Evolutionary conservation across 2,888 invertebrate species (phyloP).

Genomic region (Tetramorium bicarinatum): DNA sequence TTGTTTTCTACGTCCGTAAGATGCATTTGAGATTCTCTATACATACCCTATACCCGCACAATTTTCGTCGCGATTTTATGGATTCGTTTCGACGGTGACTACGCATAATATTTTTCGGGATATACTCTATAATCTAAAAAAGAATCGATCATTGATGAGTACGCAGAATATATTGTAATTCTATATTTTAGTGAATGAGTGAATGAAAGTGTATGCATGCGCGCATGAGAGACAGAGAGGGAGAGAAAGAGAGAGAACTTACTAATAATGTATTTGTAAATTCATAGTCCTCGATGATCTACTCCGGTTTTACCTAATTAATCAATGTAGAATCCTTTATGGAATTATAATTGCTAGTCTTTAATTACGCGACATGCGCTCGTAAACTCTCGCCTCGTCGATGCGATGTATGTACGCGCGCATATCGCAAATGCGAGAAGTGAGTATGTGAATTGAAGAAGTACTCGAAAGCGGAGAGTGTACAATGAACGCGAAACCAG

Average conservation of each 20-base stretch:
- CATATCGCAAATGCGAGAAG: constrained; percentile 16
- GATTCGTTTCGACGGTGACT: background rate
- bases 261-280: constrained; percentile 71
- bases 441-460: constrained; percentile 57
- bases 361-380: constrained; percentile 73
- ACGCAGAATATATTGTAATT: constrained; percentile 72
- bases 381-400: constrained; percentile 60
- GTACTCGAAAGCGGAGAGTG: constrained; percentile 14
- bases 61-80: constrained; percentile 44
- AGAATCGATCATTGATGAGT: constrained; percentile 68
- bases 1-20: background rate
- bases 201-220: background rate
- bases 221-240: background rate
- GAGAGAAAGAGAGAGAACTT: constrained; percentile 66
- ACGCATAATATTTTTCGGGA: background rate
- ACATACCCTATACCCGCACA: background rate
- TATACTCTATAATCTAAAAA: constrained; percentile 18
- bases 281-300: constrained; percentile 46
- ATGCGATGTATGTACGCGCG: constrained; percentile 44
- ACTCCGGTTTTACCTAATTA: constrained; percentile 76
- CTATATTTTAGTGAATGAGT: constrained; percentile 79
- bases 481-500: constrained; percentile 35
- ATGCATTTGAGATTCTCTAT: constrained; percentile 34
- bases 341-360: constrained; percentile 83
- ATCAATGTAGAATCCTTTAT: constrained; percentile 71